Base-by-base conservation (phyloP, 1,140 invertebrate genomes). In the Papilio polyxenes region DNA sequence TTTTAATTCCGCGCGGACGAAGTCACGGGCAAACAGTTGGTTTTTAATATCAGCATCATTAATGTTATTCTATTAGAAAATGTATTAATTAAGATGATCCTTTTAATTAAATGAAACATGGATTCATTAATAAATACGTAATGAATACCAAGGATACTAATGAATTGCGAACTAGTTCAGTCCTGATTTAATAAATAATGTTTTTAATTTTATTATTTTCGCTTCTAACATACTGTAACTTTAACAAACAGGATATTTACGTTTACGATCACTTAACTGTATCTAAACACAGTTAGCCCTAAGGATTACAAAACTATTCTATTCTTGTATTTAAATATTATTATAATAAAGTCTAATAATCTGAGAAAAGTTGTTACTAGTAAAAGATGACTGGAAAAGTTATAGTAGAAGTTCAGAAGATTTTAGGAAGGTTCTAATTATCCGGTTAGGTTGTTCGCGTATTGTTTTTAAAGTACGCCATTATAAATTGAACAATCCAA, bases 71-170 rank as follows among this genome's bases (percentile, higher is more conserved):
- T 65, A 65, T 65, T 65, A 23, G 62, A 20, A 65, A 31, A 65
- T 65, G 13, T 20, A 13, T 65, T 65, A 65, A 65, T 65, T 65
- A 65, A 65, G 3, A 23, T 65, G 23, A 65, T 0, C 62, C 13
- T 65, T 65, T 65, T 65, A 65, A 65, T 65, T 23, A 13, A 65
- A 65, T 31, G 62, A 13, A 31, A 62, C n/a, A 62, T 62, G 59
- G 11, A 65, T 65, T 31, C 3, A 37, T 65, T 65, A 31, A 65
- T 62, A 62, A 10, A 23, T 62, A 62, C 59, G 59, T 62, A 10
- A 62, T 13, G 59, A 62, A 62, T 56, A 56, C 53, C 6, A 17
- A 56, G 53, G 17, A 56, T n/a, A n/a, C 15, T 6, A 7, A 56
- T 56, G 17, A 56, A n/a, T 56, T 0, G 7, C 40, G 17, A n/a